Evolutionary conservation across 2,888 invertebrate genomes (phyloP).

Genomic region (Drosophila helvetica): DNA sequence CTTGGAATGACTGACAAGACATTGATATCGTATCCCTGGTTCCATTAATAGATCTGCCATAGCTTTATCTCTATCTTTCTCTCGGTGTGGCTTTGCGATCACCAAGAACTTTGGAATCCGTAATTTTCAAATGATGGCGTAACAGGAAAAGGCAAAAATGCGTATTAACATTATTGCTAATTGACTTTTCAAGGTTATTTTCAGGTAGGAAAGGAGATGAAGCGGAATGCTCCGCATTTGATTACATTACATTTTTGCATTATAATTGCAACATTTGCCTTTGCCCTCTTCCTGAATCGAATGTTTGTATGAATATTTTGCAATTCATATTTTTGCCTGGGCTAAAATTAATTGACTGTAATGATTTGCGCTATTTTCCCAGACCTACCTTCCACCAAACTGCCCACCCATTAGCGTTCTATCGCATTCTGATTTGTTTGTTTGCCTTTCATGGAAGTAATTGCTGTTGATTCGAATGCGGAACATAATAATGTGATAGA

Average conservation of each 20-base stretch:
- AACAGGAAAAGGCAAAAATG: too few species aligned
- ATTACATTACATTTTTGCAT: conserved; percentile 40
- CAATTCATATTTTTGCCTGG: conserved; percentile 35
- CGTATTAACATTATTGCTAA: not conserved
- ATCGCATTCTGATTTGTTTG: conserved; percentile 24
- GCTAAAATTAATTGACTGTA: conserved; percentile 48
- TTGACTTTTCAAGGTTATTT: not conserved
- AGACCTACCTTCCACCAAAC: not conserved
- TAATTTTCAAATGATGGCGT: too few species aligned
- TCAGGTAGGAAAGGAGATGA: not conserved
- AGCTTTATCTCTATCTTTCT: too few species aligned
- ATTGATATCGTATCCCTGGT: too few species aligned
- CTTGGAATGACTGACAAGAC: too few species aligned
- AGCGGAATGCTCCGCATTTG: conserved; percentile 12
- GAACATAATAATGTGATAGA: conserved; percentile 35
- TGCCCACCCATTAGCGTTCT: not conserved
- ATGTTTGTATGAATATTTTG: conserved; percentile 15
- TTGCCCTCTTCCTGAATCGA: conserved; percentile 6
- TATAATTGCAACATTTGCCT: conserved; percentile 41
- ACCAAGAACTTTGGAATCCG: too few species aligned
- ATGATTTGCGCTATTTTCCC: conserved; percentile 48
- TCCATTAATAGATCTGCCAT: too few species aligned
- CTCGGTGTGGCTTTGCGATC: too few species aligned
- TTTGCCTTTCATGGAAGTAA: conserved; percentile 28
- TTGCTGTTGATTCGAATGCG: conserved; percentile 32